Evolutionary conservation across 2,797 vertebrate species (phyloP).

Genomic region (Clarias fuscus): DNA sequence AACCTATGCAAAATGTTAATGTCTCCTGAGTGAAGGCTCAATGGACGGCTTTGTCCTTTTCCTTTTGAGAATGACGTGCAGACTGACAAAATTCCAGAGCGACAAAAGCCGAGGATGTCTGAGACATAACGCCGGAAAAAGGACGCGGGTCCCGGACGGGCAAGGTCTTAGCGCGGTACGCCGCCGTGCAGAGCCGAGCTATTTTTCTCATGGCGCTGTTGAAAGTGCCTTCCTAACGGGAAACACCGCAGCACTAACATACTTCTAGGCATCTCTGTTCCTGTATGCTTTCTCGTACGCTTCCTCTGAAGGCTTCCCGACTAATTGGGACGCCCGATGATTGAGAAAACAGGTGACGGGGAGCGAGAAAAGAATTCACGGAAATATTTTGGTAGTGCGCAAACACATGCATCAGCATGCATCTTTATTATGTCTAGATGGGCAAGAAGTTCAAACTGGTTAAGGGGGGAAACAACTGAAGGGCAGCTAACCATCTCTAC

Average conservation of each 20-base stretch:
- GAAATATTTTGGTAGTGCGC: not conserved
- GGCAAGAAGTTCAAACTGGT: not conserved
- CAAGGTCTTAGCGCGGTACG: constrained; percentile 34
- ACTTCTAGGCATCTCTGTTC: constrained; percentile 33
- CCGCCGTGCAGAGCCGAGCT: constrained; percentile 22
- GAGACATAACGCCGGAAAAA: not conserved
- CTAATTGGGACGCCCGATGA: constrained; percentile 52
- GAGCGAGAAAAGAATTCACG: constrained; percentile 23
- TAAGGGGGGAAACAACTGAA: not conserved
- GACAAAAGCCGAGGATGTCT: not conserved
- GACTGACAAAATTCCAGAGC: not conserved
- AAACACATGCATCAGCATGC: not conserved
- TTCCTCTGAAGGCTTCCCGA: constrained; percentile 53
- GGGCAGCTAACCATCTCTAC: not conserved
- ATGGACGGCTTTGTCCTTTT: constrained; percentile 44
- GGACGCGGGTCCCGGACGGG: constrained; percentile 38
- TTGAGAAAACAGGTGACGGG: constrained; percentile 54
- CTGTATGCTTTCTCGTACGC: constrained; percentile 18
- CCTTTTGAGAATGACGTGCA: constrained; percentile 25
- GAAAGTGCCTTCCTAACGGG: constrained; percentile 59
- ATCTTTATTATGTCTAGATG: not conserved
- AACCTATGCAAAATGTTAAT: constrained; percentile 53
- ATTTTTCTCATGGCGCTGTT: constrained; percentile 54
- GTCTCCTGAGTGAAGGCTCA: constrained; percentile 35
- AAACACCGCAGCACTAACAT: constrained; percentile 46